phyloP scores from a whole-genome alignment of 2,888 invertebrate species.

The Lycocerus yunnanus region DNA sequence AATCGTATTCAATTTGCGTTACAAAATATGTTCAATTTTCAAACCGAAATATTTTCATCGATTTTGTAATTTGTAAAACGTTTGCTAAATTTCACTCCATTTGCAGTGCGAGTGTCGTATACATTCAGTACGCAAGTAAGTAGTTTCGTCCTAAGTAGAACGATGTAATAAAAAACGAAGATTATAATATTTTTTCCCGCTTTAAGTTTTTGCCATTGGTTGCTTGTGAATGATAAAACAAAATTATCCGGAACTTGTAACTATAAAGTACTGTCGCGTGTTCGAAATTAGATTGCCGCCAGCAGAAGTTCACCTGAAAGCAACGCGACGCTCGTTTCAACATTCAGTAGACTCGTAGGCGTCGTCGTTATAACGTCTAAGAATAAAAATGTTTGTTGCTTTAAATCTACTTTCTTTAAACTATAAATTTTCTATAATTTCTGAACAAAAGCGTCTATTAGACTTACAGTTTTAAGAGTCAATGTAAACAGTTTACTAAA shows the following conservation, averaged over 20 bases:
- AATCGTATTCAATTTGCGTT: not conserved
- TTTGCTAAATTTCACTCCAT: not conserved
- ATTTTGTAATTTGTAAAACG: not conserved
- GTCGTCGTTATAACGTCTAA: slow-evolving; percentile 30
- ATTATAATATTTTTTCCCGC: not conserved
- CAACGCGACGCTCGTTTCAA: slow-evolving; percentile 30
- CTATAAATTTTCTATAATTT: not conserved
- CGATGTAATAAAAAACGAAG: not conserved
- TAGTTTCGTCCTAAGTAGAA: not conserved
- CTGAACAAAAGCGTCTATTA: not conserved
- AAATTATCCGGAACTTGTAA: slow-evolving; percentile 17
- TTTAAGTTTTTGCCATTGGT: not conserved
- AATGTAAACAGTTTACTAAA: not conserved
- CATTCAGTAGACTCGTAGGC: slow-evolving; percentile 36
- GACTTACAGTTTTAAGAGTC: not conserved
- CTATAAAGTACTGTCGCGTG: slow-evolving; percentile 23
- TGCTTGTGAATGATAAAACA: slow-evolving; percentile 3
- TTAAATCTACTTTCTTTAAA: not conserved
- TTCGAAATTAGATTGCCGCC: slow-evolving; percentile 37
- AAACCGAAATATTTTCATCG: not conserved
- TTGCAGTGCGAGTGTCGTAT: not conserved
- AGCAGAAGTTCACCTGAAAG: slow-evolving; percentile 35
- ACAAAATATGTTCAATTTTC: not conserved
- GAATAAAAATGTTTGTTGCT: slow-evolving; percentile 25
- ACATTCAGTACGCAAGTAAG: not conserved